These are phyloP conservation scores for Cryptotis parvus DNA, from an alignment of 2,113 vertebrate species.

Conservation along the genomic window DNA sequence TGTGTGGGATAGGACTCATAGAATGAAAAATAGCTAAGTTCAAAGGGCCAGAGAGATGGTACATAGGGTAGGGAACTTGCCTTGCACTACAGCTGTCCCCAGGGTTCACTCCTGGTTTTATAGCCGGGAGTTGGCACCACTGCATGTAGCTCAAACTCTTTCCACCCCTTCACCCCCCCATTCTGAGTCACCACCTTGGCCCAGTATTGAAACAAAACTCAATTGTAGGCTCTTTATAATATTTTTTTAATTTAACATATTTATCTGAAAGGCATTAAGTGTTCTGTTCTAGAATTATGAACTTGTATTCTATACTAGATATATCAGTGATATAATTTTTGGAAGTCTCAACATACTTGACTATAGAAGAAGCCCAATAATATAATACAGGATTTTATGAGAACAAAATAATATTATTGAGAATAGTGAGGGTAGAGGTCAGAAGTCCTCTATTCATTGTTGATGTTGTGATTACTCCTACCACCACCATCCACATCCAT, in stretches of 20 bases:
- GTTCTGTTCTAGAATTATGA: slow-evolving; percentile 8
- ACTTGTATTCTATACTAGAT: slow-evolving; percentile 26
- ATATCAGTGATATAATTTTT: background rate
- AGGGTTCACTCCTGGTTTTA: no score
- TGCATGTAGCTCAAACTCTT: no score
- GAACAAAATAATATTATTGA: slow-evolving; percentile 38
- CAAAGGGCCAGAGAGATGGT: no score
- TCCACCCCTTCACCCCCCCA: no score
- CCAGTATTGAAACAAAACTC: background rate
- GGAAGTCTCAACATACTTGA: background rate
- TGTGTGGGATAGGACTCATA: background rate
- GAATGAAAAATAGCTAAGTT: background rate
- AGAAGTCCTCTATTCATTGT: background rate
- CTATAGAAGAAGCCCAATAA: slow-evolving; percentile 3
- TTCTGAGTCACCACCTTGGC: no score
- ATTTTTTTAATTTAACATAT: slow-evolving; percentile 42
- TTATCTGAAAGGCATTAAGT: background rate
- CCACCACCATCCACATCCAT: background rate
- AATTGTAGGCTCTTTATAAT: background rate
- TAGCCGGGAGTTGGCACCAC: no score
- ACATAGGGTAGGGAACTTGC: no score
- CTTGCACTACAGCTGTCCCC: no score
- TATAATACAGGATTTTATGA: background rate
- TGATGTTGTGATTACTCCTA: background rate
- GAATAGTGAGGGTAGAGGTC: background rate